Evolutionary conservation across 2,797 vertebrate species (phyloP).

Genomic region (Oophaga sylvatica): DNA sequence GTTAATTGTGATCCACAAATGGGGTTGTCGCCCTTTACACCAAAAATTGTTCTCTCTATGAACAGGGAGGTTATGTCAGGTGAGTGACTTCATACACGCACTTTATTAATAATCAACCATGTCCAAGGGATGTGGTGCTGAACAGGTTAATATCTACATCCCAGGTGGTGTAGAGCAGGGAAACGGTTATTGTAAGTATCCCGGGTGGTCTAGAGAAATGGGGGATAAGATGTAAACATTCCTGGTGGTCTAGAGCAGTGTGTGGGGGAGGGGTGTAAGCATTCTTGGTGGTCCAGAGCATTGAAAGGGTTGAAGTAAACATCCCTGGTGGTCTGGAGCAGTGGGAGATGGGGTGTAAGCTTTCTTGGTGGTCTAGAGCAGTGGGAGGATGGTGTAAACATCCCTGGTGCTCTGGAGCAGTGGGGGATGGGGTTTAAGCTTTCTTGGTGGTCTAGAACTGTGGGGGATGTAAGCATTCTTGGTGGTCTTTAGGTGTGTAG

Average conservation of each 20-base stretch:
- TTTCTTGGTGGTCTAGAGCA: not conserved
- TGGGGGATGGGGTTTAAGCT: no score
- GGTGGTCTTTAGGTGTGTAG: not conserved
- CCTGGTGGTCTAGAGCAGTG: no score
- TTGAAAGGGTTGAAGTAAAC: not conserved
- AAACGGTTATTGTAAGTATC: not conserved
- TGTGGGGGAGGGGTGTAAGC: no score
- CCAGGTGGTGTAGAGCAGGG: not conserved
- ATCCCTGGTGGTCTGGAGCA: not conserved
- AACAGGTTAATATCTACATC: no score
- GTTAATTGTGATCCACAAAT: no score
- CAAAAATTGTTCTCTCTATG: no score
- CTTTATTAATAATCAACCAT: no score
- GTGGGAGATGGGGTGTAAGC: no score
- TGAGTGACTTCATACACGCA: no score
- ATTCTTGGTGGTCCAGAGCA: not conserved
- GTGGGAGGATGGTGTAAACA: not conserved
- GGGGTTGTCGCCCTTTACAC: no score
- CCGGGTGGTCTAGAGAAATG: not conserved
- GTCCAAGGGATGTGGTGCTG: no score
- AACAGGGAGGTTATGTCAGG: no score
- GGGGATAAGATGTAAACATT: not conserved
- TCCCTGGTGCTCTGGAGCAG: not conserved
- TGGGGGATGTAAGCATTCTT: not conserved
- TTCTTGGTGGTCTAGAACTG: not conserved